A percentile compares a stretch with the other conserved stretches of the same genome.
Conservation (phyloP, 1,140 invertebrate genomes). For the Drosophila seguyi region DNA sequence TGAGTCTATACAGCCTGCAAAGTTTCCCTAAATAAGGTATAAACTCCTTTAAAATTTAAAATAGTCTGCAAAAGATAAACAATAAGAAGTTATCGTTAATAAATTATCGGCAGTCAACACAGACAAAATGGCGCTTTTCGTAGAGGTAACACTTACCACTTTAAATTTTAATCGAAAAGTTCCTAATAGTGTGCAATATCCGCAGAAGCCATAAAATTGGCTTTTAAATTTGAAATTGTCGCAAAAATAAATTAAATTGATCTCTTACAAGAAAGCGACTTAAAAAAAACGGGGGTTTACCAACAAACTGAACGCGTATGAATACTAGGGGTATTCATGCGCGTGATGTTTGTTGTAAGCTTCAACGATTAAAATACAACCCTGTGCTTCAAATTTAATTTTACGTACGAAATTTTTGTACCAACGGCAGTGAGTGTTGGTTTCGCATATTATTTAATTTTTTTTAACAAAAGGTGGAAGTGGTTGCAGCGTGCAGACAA, state of each 20-base stretch:
- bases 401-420: background rate
- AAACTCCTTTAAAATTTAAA: background rate
- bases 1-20: too few relatives aligned
- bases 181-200: background rate
- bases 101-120: background rate
- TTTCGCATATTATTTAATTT: background rate
- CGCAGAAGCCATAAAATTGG: too few relatives aligned
- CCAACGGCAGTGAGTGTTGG: conserved; percentile 6
- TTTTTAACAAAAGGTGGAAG: background rate
- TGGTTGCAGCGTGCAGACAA: background rate
- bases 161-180: too few relatives aligned
- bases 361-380: conserved; percentile 13
- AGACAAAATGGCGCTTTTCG: background rate
- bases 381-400: conserved; percentile 18
- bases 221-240: background rate
- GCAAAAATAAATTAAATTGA: background rate
- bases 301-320: background rate
- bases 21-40: too few relatives aligned
- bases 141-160: too few relatives aligned
- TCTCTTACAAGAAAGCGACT: background rate
- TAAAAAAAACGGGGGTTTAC: background rate
- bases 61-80: background rate
- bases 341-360: too few relatives aligned
- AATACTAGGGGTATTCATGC: too few relatives aligned
- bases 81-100: background rate